Base-by-base conservation (phyloP, 2,113 vertebrate species). In the Larimichthys crocea region DNA sequence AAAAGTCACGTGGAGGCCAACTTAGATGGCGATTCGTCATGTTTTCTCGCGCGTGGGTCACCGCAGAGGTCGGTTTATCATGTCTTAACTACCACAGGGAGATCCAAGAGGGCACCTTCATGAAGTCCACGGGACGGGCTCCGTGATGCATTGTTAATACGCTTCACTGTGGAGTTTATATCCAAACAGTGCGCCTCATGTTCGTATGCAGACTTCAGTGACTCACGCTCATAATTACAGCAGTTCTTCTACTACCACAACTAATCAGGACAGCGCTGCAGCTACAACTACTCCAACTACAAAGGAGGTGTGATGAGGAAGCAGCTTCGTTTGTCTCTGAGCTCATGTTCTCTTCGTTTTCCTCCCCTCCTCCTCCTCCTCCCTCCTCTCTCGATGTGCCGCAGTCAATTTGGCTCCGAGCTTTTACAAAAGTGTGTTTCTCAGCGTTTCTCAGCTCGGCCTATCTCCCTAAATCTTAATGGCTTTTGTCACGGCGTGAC, bases 401-500 rank as follows among this genome's bases (percentile, higher is more conserved):
- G 69, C 90, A 92, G 86, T 86, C 88, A 83, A 81, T 91, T 91
- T 90, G 79, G 67, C 83, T 88, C 86, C 72, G 67, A 86, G 88
- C 86, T 89, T 75, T 86, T 64, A 65, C 66, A 80, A 80, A 94
- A 92, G 78, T 88, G 83, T 89, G 69, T 84, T 90, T 85, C 90
- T 94, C 91, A 93, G 92, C 91, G 24, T 79, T 93, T 91, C 83
- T 91, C 83, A 12, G 19, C 60, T 75, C 68, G 2, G n/a, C 40
- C 73, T 93, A 94, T 94, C 93, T 91, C 72, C 82, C 82, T 77
- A 87, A 88, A 93, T 93, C 92, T 92, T 92, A 93, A 92, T 93
- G 92, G 90, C 81, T 94, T 94, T 92, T 92, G 94, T 94, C 88
- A 89, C 89, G 88, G 82, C 66, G 77, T 76, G 90, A 85, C 88